Conservation (phyloP, 2,113 vertebrate genomes). For the Sisor rabdophorus region DNA sequence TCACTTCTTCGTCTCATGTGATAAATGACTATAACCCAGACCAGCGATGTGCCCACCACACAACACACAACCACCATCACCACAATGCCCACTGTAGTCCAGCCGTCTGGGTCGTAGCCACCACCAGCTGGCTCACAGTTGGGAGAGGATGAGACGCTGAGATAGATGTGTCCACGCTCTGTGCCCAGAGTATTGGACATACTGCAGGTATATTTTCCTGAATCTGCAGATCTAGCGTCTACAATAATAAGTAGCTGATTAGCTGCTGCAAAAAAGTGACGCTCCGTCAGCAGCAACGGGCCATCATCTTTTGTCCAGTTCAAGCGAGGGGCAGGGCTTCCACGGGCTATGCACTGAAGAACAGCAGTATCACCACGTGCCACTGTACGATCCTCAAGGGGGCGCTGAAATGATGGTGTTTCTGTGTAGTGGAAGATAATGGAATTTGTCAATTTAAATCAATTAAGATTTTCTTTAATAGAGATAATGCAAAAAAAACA, state of each 20-base stretch:
- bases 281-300: conserved; percentile 84
- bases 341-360: conserved; percentile 91
- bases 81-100: conserved; percentile 93
- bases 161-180: conserved; percentile 83
- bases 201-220: conserved; percentile 91
- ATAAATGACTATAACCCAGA: conserved; percentile 99
- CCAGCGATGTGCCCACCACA: conserved; percentile 94
- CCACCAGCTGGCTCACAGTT: conserved; percentile 83
- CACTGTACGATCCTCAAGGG: conserved; percentile 84
- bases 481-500: not conserved
- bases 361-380: conserved; percentile 92
- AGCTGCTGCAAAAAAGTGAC: conserved; percentile 93
- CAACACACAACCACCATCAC: conserved; percentile 98
- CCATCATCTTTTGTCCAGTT: conserved; percentile 97
- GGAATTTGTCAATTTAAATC: no score
- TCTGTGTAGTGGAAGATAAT: conserved; percentile 67
- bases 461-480: not conserved
- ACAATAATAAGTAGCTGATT: conserved; percentile 95
- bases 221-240: conserved; percentile 82
- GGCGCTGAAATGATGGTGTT: conserved; percentile 88
- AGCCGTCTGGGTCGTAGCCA: conserved; percentile 79
- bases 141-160: conserved; percentile 82
- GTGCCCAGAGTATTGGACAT: conserved; percentile 96
- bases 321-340: conserved; percentile 84
- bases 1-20: conserved; percentile 86